These are phyloP conservation scores for Pocota personata DNA, from an alignment of 2,888 invertebrate genomes.

Conservation along the genomic window DNA sequence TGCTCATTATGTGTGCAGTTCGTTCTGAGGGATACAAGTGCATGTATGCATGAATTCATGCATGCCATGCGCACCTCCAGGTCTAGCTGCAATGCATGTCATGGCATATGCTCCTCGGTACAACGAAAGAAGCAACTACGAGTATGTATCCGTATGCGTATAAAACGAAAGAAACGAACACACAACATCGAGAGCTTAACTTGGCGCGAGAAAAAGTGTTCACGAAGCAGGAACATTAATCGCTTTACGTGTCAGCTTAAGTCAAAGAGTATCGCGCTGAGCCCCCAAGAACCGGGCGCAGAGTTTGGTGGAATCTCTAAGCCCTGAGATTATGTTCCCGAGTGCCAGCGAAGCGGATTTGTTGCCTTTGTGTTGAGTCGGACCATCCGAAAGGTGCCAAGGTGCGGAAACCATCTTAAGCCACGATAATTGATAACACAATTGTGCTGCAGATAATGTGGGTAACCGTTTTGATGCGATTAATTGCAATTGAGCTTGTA, in stretches of 20 bases:
- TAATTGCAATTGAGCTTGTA: conserved; percentile 72
- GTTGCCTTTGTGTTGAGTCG: conserved; percentile 60
- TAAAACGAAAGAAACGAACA: neutral
- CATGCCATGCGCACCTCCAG: conserved; percentile 13
- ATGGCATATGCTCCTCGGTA: conserved; percentile 45
- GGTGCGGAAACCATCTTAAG: conserved; percentile 72
- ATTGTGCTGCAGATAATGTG: conserved; percentile 55
- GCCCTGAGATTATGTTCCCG: conserved; percentile 52
- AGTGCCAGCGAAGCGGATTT: conserved; percentile 58
- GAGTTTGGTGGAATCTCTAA: conserved; percentile 37
- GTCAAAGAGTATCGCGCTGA: conserved; percentile 58
- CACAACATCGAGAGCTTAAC: conserved; percentile 36
- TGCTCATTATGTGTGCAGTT: conserved; percentile 44
- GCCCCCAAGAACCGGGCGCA: neutral
- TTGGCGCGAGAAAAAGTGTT: conserved; percentile 47
- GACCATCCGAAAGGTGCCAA: conserved; percentile 61
- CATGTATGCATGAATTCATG: neutral
- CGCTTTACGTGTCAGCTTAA: conserved; percentile 73
- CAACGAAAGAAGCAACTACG: neutral
- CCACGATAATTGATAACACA: conserved; percentile 72
- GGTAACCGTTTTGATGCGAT: conserved; percentile 69
- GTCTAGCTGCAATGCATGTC: conserved; percentile 7
- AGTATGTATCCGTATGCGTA: no score
- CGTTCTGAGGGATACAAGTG: neutral
- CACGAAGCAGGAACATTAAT: conserved; percentile 62